A percentile compares a stretch with the other conserved stretches of the same genome.
Conservation (phyloP, 2,113 vertebrate species). For the Bothrops jararaca region DNA sequence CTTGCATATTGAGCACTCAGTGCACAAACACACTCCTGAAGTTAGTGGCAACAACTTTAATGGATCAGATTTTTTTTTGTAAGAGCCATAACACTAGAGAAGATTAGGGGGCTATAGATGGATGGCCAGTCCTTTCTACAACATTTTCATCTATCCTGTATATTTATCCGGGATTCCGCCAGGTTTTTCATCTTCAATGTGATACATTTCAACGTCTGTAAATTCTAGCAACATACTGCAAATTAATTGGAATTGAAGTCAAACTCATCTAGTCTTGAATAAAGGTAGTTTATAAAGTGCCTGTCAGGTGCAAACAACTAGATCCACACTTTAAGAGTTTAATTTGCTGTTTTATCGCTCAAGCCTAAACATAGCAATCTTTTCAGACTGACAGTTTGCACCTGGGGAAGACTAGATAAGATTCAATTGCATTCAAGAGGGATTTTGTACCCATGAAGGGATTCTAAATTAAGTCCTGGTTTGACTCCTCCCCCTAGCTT, state of each 20-base stretch:
- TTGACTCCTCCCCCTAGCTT: background rate
- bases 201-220: background rate
- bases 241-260: background rate
- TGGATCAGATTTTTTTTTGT: background rate
- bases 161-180: background rate
- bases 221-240: background rate
- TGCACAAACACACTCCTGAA: background rate
- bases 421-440: background rate
- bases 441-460: background rate
- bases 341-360: background rate
- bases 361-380: background rate
- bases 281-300: background rate
- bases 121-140: background rate
- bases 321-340: background rate
- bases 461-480: background rate
- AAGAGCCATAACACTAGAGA: background rate
- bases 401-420: background rate
- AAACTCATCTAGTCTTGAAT: background rate
- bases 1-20: background rate
- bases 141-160: background rate
- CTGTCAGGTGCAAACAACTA: background rate
- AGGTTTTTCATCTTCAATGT: background rate
- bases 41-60: background rate
- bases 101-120: background rate
- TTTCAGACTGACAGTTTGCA: background rate